A percentile compares a stretch with the other conserved stretches of the same genome.
Evolutionary conservation across 2,797 vertebrate species (phyloP).

Genomic region (Anguilla marmorata): DNA sequence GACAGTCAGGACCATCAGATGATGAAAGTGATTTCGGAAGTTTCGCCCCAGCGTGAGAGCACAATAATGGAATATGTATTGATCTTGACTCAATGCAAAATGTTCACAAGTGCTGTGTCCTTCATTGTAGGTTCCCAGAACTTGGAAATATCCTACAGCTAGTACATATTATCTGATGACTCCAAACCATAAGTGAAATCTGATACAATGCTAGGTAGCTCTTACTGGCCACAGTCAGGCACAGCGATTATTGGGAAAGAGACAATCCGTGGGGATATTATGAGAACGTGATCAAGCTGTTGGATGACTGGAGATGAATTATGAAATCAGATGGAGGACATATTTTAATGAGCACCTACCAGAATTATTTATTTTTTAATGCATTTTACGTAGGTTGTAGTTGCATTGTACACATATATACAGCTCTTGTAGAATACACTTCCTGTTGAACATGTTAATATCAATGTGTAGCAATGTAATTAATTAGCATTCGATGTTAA

Average conservation of each 20-base stretch:
- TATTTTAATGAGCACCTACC: neutral
- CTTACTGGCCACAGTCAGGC: neutral
- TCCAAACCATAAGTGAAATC: neutral
- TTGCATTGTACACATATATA: too few relatives aligned
- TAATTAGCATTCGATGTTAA: too few relatives aligned
- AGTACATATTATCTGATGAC: neutral
- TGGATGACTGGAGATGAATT: neutral
- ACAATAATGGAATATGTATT: slow-evolving; percentile 4
- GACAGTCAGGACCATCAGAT: neutral
- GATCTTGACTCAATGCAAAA: neutral
- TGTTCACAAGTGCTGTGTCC: neutral
- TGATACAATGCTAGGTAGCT: neutral
- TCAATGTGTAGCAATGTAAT: too few relatives aligned
- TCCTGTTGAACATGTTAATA: too few relatives aligned
- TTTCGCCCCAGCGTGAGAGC: neutral
- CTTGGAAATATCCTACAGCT: neutral
- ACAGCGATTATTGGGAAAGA: neutral
- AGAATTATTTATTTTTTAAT: neutral
- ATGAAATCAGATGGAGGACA: neutral
- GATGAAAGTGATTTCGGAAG: neutral
- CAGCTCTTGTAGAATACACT: too few relatives aligned
- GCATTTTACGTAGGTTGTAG: neutral
- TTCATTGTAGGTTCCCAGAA: neutral
- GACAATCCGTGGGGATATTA: neutral
- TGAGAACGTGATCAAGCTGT: neutral